Percentiles rank a stretch among this genome's conserved stretches.
Evolutionary conservation across 2,888 invertebrate species (phyloP).

Genomic region (Ecdyonurus torrentis): DNA sequence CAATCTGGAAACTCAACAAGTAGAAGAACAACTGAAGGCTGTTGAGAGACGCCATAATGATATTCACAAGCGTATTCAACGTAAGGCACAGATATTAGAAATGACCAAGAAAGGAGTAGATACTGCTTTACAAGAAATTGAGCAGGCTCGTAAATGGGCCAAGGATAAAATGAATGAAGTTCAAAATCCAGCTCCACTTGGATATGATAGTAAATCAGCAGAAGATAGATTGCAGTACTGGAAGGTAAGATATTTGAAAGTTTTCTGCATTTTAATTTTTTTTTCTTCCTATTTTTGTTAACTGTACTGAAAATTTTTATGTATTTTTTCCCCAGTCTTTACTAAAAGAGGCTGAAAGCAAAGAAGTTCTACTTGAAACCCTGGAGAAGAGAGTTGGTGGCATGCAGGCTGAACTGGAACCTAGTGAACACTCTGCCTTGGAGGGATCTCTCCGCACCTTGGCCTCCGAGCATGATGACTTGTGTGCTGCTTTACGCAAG

Average conservation of each 20-base stretch:
- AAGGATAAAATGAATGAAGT: constrained; percentile 51
- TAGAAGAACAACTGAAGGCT: constrained; percentile 71
- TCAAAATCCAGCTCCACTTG: constrained; percentile 47
- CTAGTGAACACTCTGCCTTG: constrained; percentile 62
- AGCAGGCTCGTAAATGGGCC: constrained; percentile 63
- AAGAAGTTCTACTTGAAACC: constrained; percentile 64
- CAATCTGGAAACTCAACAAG: constrained; percentile 76
- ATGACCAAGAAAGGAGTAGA: constrained; percentile 71
- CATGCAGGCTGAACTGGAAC: constrained; percentile 71
- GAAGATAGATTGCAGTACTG: constrained; percentile 55
- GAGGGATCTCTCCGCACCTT: constrained; percentile 55
- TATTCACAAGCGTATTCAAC: constrained; percentile 63
- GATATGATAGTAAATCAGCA: constrained; percentile 58
- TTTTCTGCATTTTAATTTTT: background rate
- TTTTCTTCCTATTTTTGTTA: constrained; percentile 2
- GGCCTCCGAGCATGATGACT: constrained; percentile 54
- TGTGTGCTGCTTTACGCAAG: constrained; percentile 50
- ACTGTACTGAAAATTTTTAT: background rate
- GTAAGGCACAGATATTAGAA: constrained; percentile 68
- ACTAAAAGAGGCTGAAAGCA: constrained; percentile 69
- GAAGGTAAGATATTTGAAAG: constrained; percentile 27
- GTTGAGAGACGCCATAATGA: constrained; percentile 72
- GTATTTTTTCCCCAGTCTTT: constrained; percentile 32
- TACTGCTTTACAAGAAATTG: constrained; percentile 55
- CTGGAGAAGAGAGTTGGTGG: constrained; percentile 68